phyloP scores from a whole-genome alignment of 2,888 invertebrate genomes.

The Diarsia brunnea region DNA sequence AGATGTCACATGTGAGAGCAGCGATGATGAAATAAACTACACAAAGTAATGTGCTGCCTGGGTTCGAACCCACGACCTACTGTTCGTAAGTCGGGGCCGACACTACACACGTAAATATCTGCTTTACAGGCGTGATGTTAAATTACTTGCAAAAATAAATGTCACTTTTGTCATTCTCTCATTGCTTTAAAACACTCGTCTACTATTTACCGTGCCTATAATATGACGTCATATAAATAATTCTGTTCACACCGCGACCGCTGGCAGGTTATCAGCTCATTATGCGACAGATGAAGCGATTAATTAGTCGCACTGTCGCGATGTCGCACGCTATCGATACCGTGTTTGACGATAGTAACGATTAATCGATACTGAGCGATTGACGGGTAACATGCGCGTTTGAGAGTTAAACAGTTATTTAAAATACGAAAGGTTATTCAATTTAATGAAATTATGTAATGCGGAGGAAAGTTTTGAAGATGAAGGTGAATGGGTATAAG shows the following conservation, averaged over 20 bases:
- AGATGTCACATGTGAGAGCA: too few relatives aligned
- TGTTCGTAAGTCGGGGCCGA: too few relatives aligned
- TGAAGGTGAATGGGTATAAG: too few relatives aligned
- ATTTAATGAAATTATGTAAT: background rate
- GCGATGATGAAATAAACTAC: too few relatives aligned
- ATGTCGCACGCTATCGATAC: constrained; percentile 49
- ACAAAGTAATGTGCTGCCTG: too few relatives aligned
- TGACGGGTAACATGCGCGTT: constrained; percentile 27
- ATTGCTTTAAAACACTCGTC: background rate
- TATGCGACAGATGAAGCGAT: constrained; percentile 60
- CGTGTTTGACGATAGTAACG: constrained; percentile 57
- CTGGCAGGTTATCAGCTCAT: constrained; percentile 62
- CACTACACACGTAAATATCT: too few relatives aligned
- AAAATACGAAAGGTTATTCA: background rate
- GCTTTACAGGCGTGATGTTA: too few relatives aligned
- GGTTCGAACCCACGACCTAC: too few relatives aligned
- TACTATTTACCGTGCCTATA: background rate
- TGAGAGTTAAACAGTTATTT: constrained; percentile 11
- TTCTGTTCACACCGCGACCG: constrained; percentile 58
- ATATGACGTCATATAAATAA: constrained; percentile 61
- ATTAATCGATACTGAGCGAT: constrained; percentile 52
- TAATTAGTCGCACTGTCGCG: constrained; percentile 58
- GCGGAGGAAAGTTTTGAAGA: too few relatives aligned
- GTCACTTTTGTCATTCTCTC: too few relatives aligned
- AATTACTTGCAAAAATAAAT: too few relatives aligned